Evolutionary conservation across 2,888 invertebrate genomes (phyloP).

Genomic region (Clivina fossor): DNA sequence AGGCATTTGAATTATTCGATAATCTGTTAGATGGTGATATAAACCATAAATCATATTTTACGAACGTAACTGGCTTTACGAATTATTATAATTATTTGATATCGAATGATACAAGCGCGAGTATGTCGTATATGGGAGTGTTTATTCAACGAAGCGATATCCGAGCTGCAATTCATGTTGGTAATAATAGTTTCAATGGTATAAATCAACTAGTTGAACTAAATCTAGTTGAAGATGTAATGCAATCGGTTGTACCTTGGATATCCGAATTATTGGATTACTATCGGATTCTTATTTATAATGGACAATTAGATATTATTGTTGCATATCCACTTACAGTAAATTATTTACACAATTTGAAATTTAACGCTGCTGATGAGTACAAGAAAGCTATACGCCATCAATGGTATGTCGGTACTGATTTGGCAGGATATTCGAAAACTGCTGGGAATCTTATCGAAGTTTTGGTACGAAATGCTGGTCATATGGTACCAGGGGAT

Average conservation of each 20-base stretch:
- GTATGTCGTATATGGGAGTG: slow-evolving; percentile 58
- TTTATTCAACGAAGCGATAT: slow-evolving; percentile 66
- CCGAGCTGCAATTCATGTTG: slow-evolving; percentile 81
- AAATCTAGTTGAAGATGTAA: slow-evolving; percentile 73
- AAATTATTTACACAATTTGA: slow-evolving; percentile 71
- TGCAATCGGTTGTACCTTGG: slow-evolving; percentile 78
- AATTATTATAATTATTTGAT: slow-evolving; percentile 76
- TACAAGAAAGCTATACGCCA: slow-evolving; percentile 68
- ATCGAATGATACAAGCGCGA: slow-evolving; percentile 58
- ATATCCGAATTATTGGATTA: slow-evolving; percentile 67
- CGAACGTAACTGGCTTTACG: slow-evolving; percentile 73
- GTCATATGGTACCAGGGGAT: slow-evolving; percentile 80
- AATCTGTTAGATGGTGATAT: slow-evolving; percentile 70
- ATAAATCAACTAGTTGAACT: slow-evolving; percentile 66
- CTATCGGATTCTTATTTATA: slow-evolving; percentile 79
- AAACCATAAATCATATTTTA: slow-evolving; percentile 63
- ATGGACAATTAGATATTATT: slow-evolving; percentile 89
- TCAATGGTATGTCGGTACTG: slow-evolving; percentile 68
- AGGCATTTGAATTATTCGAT: slow-evolving; percentile 75
- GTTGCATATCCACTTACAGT: slow-evolving; percentile 85
- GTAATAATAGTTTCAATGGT: slow-evolving; percentile 70
- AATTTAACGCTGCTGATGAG: slow-evolving; percentile 66
- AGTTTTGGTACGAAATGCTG: slow-evolving; percentile 74
- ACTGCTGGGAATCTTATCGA: slow-evolving; percentile 71
- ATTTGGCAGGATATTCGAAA: slow-evolving; percentile 76